Base-by-base conservation (phyloP, 2,888 invertebrate species). In the Epistrophella euchroma region DNA sequence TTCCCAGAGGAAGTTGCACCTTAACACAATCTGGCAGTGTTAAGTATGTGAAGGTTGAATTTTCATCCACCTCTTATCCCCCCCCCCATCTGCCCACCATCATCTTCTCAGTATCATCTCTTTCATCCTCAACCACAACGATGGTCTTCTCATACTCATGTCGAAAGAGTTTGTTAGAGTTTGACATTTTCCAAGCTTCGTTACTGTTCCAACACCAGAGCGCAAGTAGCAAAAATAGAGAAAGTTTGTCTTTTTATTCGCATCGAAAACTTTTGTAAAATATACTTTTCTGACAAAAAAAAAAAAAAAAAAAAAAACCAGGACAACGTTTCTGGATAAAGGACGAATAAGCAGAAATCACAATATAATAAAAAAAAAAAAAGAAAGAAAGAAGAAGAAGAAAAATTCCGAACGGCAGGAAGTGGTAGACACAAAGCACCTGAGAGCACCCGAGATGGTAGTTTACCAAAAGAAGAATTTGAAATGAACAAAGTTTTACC, bases 401-500 rank as follows among this genome's bases (percentile, higher is more conserved):
- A 47, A 64, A 64, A 56, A 28, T 52, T 43, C 17, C 35, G 47
- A 66, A 47, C 45, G 56, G 17, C 77, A 32, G 43, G 37, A 75
- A 76, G 80, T 68, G 68, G 71, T 72, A 75, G 82, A 74, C 64
- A 75, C 64, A 71, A 74, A 45, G 77, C 86, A 86, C 86, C 86
- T 86, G 73, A 56, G 73, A 70, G 58, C 77, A 56, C 35, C 74
- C 62, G 64, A 47, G 66, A 66, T 70, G 55, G 60, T 60, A 82
- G 82, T 71, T 70, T 73, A 45, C 77, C 25, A 70, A 47, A 47
- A 70, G 74, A 86, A 73, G 81, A 70, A 71, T 78, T 73, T 47
- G 74, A 82, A 86, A 86, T 86, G 82, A 86, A 86, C 55, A 86
- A 86, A 86, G 77, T 88, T 88, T 81, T 76, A 55, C 80, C 80